phyloP scores from a whole-genome alignment of 1,140 invertebrate species.

The Eupeodes corollae region DNA sequence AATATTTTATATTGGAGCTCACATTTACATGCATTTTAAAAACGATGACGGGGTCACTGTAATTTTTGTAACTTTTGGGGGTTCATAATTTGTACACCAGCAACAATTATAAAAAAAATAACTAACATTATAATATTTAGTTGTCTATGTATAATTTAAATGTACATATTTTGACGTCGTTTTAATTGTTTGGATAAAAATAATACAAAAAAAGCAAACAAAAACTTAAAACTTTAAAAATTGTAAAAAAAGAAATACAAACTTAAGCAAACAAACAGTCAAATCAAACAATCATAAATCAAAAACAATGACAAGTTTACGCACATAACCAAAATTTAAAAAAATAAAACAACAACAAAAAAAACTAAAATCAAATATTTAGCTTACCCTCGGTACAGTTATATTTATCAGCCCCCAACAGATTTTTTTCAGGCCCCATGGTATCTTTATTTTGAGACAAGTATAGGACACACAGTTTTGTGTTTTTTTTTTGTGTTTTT shows the following conservation, averaged over 20 bases:
- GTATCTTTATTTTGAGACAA: constrained; percentile 34
- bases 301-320: constrained; percentile 13
- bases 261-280: background rate
- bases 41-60: no score
- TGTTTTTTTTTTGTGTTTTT: constrained; percentile 9
- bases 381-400: constrained; percentile 38
- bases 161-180: constrained; percentile 7
- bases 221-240: background rate
- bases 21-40: no score
- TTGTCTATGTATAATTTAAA: no score
- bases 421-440: constrained; percentile 40
- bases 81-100: no score
- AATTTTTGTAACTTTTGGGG: no score
- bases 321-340: constrained; percentile 3
- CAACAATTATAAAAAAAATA: no score
- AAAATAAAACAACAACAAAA: constrained; percentile 3
- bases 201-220: background rate
- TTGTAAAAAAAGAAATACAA: background rate
- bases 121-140: no score
- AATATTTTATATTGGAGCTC: no score
- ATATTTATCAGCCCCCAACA: constrained; percentile 39
- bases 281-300: background rate
- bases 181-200: constrained; percentile 12
- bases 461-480: background rate
- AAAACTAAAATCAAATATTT: constrained; percentile 7